phyloP scores from a whole-genome alignment of 2,113 vertebrate species.

The Deroptyus accipitrinus region DNA sequence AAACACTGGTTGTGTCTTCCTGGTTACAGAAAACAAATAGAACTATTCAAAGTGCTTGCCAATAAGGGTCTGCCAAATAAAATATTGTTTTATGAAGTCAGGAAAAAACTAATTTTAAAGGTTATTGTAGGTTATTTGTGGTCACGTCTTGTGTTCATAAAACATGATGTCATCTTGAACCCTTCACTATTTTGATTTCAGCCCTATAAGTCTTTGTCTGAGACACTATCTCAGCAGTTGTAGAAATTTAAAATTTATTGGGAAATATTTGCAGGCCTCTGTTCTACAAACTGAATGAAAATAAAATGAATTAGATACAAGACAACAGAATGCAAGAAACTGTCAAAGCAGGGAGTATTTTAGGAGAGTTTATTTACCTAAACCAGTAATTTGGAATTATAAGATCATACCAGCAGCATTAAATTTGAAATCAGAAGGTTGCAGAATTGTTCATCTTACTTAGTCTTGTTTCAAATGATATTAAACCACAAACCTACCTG shows the following conservation, averaged over 20 bases:
- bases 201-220: constrained; percentile 71
- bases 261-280: constrained; percentile 52
- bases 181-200: constrained; percentile 77
- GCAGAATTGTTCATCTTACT: neutral
- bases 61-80: constrained; percentile 79
- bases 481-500: neutral
- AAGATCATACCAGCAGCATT: neutral
- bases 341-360: constrained; percentile 9
- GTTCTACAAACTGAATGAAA: constrained; percentile 51
- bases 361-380: neutral
- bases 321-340: constrained; percentile 40
- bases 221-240: constrained; percentile 63
- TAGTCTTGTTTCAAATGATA: neutral
- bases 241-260: constrained; percentile 60
- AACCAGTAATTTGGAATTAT: neutral
- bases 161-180: constrained; percentile 79
- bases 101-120: constrained; percentile 87
- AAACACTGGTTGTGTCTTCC: constrained; percentile 83
- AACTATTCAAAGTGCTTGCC: constrained; percentile 76
- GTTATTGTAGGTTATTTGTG: constrained; percentile 86
- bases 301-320: constrained; percentile 18
- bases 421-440: neutral
- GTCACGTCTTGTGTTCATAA: constrained; percentile 79
- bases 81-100: constrained; percentile 87
- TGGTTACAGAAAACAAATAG: constrained; percentile 88